Percentiles rank a stretch among this genome's conserved stretches.
These are phyloP conservation scores for Sminthurinus aureus DNA, from an alignment of 2,888 invertebrate genomes.

Conservation along the genomic window DNA sequence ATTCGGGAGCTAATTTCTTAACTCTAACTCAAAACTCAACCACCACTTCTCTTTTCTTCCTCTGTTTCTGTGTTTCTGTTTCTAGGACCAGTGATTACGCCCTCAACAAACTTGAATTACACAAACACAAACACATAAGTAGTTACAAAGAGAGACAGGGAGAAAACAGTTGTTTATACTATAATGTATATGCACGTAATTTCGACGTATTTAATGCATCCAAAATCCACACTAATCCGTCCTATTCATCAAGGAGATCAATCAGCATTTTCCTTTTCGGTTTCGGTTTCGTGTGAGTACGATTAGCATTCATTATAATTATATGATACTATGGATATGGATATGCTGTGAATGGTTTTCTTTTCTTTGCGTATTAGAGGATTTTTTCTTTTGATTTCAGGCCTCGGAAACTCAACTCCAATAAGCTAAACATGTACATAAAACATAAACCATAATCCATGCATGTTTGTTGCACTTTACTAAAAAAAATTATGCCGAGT, in stretches of 20 bases:
- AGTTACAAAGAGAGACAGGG: too few relatives aligned
- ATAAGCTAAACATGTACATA: too few relatives aligned
- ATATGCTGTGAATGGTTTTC: too few relatives aligned
- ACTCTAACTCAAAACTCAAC: slow-evolving; percentile 1
- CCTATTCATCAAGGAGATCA: not conserved
- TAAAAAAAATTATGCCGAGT: not conserved
- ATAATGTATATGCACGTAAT: too few relatives aligned
- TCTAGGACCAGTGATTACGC: not conserved
- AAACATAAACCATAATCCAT: too few relatives aligned
- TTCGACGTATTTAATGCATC: not conserved
- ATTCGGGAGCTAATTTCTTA: slow-evolving; percentile 22
- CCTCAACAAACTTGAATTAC: slow-evolving; percentile 7
- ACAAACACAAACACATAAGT: not conserved
- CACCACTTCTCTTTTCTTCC: not conserved
- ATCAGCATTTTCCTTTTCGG: not conserved
- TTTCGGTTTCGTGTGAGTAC: not conserved
- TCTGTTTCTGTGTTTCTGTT: too few relatives aligned
- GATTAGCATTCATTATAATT: not conserved
- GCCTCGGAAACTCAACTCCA: too few relatives aligned
- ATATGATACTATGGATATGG: not conserved
- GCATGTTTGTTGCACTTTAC: too few relatives aligned
- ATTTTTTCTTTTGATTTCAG: too few relatives aligned
- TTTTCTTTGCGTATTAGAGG: too few relatives aligned
- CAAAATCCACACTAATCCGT: not conserved
- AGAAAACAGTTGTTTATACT: not conserved